Evolutionary conservation across 92 coral and sea anemone species (phyloP), one percentile per base, ranked within the genome.

Genomic region (Zoanthus solanderi): DNA sequence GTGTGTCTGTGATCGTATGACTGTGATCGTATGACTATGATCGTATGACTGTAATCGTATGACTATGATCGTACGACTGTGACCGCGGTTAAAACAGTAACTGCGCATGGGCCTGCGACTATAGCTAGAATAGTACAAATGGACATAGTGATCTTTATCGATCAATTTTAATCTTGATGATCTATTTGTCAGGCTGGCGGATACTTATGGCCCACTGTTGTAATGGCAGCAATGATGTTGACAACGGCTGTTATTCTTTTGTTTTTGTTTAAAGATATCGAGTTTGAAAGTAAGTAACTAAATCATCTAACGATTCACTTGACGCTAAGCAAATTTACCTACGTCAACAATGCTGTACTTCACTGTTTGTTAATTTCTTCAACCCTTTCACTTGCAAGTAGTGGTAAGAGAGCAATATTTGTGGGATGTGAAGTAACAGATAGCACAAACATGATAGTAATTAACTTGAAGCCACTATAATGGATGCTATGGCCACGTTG

Each of bases 201-300:
- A 69, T 69, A 69, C 45, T 9, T 69, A 11, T 69, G 45, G 44
- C 74, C 74, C 8, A 69, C 74, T 6, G 9, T 69, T 30, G 74
- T 69, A 29, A 69, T 69, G 74, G 74, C 74, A 28, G 10, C 74
- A 13, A 69, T 69, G 74, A 69, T 69, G 74, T 29, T 69, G 15
- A 4, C 30, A 18, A 69, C 74, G 8, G 74, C 74, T 69, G 74
- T 69, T 9, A 9, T 12, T 9, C 74, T 69, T 6, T 29, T 69
- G 44, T 29, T 30, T 1, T 69, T 69, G 7, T 30, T 69, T 32
- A 69, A 69, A 69, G 74, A 30, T 1, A 32, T 69, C 15, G 45
- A 69, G 44, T 69, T 69, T 13, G 74, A 69, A 69, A 69, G 74
- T 69, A 69, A 30, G 74, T 9, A 14, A 12, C 14, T 69, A 29